Evolutionary conservation across 2,113 vertebrate genomes (phyloP).

Genomic region (Ciconia stormi): DNA sequence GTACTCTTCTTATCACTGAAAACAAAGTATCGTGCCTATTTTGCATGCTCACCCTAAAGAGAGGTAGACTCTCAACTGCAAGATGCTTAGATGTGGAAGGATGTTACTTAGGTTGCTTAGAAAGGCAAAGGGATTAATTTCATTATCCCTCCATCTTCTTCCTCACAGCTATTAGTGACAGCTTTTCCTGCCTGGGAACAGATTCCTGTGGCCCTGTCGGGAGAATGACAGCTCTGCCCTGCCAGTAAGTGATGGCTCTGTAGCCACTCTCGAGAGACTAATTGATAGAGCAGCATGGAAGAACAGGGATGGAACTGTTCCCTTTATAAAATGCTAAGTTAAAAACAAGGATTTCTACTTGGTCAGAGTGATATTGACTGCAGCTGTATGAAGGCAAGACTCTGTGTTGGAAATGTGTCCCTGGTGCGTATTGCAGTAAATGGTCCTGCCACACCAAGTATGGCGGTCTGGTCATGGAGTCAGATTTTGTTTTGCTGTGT

Average conservation of each 20-base stretch:
- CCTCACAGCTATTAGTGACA: not conserved
- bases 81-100: not conserved
- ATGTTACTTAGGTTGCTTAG: not conserved
- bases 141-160: not conserved
- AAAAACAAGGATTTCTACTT: not conserved
- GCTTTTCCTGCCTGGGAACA: not conserved
- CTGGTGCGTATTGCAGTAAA: not conserved
- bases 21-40: rapidly evolving
- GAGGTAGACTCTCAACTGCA: not conserved
- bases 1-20: not conserved
- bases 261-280: not conserved
- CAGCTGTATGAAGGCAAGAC: not conserved
- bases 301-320: not conserved
- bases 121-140: slow-evolving; percentile 29
- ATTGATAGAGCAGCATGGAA: not conserved
- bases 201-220: not conserved
- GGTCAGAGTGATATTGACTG: not conserved
- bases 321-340: not conserved
- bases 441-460: not conserved
- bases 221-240: not conserved
- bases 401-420: not conserved
- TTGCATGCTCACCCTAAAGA: not conserved
- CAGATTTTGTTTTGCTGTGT: not conserved
- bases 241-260: not conserved
- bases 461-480: not conserved